These are phyloP conservation scores for Anoura caudifer DNA, from an alignment of 2,113 vertebrate genomes.

Conservation along the genomic window DNA sequence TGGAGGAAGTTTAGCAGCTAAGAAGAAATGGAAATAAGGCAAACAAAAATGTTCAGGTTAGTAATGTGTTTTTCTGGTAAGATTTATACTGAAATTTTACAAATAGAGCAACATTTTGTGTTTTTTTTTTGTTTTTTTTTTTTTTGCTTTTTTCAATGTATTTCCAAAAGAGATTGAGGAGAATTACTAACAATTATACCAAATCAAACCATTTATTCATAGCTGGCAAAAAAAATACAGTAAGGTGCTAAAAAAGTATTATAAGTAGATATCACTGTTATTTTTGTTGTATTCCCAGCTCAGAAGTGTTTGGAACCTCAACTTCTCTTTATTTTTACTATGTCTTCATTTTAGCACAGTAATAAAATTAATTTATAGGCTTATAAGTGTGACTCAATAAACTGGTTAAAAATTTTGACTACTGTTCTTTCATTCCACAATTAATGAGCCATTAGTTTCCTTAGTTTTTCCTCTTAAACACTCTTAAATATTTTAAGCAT, in stretches of 20 bases:
- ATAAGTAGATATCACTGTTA: not conserved
- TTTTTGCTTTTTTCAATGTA: not conserved
- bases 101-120: not conserved
- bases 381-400: not conserved
- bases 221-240: not conserved
- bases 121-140: not conserved
- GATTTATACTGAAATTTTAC: not conserved
- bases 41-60: not conserved
- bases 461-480: not conserved
- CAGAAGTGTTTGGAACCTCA: not conserved
- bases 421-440: not conserved
- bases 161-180: not conserved
- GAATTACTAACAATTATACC: not conserved
- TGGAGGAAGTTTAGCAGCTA: not conserved
- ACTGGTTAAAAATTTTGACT: not conserved
- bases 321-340: not conserved
- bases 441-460: not conserved
- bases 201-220: not conserved
- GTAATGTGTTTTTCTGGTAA: not conserved
- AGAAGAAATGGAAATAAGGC: not conserved
- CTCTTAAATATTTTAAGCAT: not conserved
- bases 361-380: not conserved
- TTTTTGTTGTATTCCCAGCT: not conserved
- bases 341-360: not conserved
- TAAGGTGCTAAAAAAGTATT: not conserved